Base-by-base conservation (phyloP, 2,888 invertebrate genomes). In the Pachliopta kotzebuea region DNA sequence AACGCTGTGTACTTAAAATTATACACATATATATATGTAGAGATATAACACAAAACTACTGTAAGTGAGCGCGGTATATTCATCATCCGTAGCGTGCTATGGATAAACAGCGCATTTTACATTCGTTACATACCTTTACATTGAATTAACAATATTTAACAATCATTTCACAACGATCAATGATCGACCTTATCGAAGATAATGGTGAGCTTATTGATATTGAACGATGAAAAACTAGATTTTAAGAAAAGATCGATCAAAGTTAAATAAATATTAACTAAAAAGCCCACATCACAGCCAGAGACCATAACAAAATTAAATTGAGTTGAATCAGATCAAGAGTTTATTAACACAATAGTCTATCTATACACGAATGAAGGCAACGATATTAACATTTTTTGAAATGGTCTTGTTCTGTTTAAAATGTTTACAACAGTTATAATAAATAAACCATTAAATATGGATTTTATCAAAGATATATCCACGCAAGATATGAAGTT, bases 11-110 rank as follows among this genome's bases (percentile, higher is more conserved):
- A 45, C 6, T 7, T 57, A 63, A 58, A 56, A 37, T 61, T 60
- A 60, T 31, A 65, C 55, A 57, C 62, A 23, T 63, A 63, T 65
- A 55, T 31, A 52, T 67, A 63, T 53, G 66, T 67, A 62, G 37
- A 63, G 68, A 73, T 59, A 67, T 62, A 68, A 83, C 75, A 77
- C 70, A 69, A 62, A 77, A 77, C 82, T 82, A 81, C 80, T 73
- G 56, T 70, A 71, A 71, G 70, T 74, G 71, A 71, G 66, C 68
- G 68, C 69, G 77, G 70, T 69, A 72, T 69, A 71, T 71, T 73
- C 64, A 67, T 73, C 67, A 69, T 60, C 64, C 67, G 69, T 68
- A 78, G 81, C 80, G 76, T 77, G 75, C 71, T 73, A 75, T 71
- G 55, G 42, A 58, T 45, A 62, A 70, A 77, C 75, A 78, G 77